Conservation (phyloP, 1,140 invertebrate genomes). For the Probaryconus sp. region DNA sequence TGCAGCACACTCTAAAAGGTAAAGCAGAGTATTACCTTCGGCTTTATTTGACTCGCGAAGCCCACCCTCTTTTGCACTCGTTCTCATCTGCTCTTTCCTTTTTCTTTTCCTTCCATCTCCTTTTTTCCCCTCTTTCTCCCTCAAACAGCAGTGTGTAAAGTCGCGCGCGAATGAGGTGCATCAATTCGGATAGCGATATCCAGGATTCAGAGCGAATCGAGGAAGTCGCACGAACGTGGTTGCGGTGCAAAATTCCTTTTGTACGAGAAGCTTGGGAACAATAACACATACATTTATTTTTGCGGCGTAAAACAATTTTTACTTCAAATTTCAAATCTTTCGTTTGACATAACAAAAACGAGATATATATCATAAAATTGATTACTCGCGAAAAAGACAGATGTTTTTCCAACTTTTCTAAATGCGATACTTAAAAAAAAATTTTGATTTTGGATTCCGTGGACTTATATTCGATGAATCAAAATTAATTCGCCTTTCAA, state of each 20-base stretch:
- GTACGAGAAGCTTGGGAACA: constrained; percentile 11
- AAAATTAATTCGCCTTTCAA: too few relatives aligned
- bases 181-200: constrained; percentile 54
- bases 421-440: too few relatives aligned
- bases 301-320: constrained; percentile 33
- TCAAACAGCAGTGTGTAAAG: constrained; percentile 30
- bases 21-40: constrained; percentile 46
- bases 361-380: constrained; percentile 3
- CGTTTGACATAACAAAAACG: constrained; percentile 25
- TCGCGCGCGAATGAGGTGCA: constrained; percentile 43
- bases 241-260: constrained; percentile 21
- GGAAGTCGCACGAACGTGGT: constrained; percentile 41
- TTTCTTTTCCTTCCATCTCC: not conserved
- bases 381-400: constrained; percentile 16
- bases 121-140: not conserved
- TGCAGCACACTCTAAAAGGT: constrained; percentile 43
- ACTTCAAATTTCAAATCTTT: constrained; percentile 28
- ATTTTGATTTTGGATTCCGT: too few relatives aligned
- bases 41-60: constrained; percentile 51
- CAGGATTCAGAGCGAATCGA: constrained; percentile 45
- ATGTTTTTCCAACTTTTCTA: too few relatives aligned
- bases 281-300: constrained; percentile 38
- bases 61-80: constrained; percentile 4
- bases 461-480: too few relatives aligned
- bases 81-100: too few relatives aligned